phyloP scores from a whole-genome alignment of 2,797 vertebrate genomes.

The Coluber constrictor region DNA sequence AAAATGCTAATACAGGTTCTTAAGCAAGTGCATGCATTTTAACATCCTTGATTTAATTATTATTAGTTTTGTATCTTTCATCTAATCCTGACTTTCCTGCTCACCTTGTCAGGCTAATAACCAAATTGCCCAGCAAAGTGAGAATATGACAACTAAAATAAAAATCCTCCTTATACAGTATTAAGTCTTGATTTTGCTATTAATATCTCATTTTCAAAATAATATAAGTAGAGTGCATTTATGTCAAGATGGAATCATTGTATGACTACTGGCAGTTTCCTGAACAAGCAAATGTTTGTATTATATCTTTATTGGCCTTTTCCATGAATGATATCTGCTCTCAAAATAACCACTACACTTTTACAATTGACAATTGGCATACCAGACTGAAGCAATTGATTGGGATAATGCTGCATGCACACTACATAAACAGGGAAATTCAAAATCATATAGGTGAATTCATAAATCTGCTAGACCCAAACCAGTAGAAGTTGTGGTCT shows the following conservation, averaged over 20 bases:
- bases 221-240: neutral
- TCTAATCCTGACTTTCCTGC: neutral
- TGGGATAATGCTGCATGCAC: neutral
- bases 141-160: neutral
- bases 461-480: neutral
- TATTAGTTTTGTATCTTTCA: neutral
- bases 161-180: neutral
- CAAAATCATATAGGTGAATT: neutral
- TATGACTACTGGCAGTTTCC: neutral
- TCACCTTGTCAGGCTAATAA: neutral
- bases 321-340: neutral
- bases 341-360: neutral
- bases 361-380: neutral
- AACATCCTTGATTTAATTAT: neutral
- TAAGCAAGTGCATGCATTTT: neutral
- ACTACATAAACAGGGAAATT: neutral
- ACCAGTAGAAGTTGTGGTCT: neutral
- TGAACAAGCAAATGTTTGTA: neutral
- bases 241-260: neutral
- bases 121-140: neutral
- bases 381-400: neutral
- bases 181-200: neutral
- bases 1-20: neutral
- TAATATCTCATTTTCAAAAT: neutral
- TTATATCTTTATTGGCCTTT: neutral